Evolutionary conservation across 2,113 vertebrate species (phyloP).

Genomic region (Periophthalmus modestus): DNA sequence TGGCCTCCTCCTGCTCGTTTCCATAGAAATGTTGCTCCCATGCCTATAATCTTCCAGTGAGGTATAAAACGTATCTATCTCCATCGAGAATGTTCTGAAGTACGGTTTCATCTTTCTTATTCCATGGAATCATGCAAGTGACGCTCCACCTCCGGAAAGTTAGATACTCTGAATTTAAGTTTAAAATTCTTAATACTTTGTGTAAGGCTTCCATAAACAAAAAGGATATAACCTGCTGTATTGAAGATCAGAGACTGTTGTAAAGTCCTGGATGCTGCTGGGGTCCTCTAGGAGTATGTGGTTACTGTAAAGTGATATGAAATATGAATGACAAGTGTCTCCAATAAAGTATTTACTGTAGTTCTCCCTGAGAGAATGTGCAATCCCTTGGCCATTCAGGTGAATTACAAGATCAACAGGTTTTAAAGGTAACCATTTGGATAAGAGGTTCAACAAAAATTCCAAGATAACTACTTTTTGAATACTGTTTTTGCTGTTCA

Average conservation of each 20-base stretch:
- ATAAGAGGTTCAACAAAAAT: not conserved
- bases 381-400: too few species aligned
- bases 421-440: not conserved
- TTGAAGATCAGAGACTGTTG: not conserved
- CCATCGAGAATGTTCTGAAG: too few species aligned
- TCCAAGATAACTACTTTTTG: not conserved
- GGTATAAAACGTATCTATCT: too few species aligned
- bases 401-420: not conserved
- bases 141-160: too few species aligned
- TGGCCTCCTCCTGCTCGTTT: too few species aligned
- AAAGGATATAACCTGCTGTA: not conserved
- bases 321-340: not conserved
- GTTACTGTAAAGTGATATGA: not conserved
- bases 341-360: too few species aligned
- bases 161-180: too few species aligned
- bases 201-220: not conserved
- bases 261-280: not conserved
- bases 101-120: too few species aligned
- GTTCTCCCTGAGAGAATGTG: too few species aligned
- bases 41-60: too few species aligned
- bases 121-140: too few species aligned
- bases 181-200: not conserved
- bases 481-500: not conserved
- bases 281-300: not conserved
- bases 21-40: too few species aligned